Evolutionary conservation across 2,888 invertebrate genomes (phyloP), one percentile per base, ranked within the genome.

Genomic region (Idaea straminata): DNA sequence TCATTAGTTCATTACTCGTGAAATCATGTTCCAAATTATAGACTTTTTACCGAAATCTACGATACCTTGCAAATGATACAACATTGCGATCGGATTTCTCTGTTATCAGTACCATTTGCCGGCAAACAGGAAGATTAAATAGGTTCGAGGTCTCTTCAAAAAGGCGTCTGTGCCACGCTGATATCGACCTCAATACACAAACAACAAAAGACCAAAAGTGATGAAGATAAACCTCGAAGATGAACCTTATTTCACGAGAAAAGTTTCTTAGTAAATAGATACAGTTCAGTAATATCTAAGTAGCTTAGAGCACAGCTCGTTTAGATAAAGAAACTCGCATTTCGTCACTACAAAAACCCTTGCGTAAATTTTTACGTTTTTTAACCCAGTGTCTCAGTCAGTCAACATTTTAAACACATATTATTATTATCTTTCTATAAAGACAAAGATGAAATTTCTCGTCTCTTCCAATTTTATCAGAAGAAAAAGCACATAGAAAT

Each of bases 151-250:
- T 47, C 13, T 47, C 47, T 47, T 47, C 47, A 47, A 47, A 47
- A 66, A 65, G 64, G 62, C 59, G 71, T 61, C 69, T 70, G 71
- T 61, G 70, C 64, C 61, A 60, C 63, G 64, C 66, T 61, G 73
- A 73, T 73, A 73, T 67, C 66, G 47, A 59, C 59, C 10, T 61
- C 65, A 66, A 69, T 67, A 68, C n/a, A 62, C 34, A 47, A 63
- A 34, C 70, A 63, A 72, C 66, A 72, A 71, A 66, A 61, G 63
- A 15, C 59, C 67, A 62, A 63, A 62, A 60, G 61, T 16, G 34
- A 47, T 47, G 57, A 62, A 47, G 47, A 47, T 47, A 47, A 47
- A 47, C 47, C 47, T 47, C n/a, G n/a, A n/a, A n/a, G n/a, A n/a
- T n/a, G n/a, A n/a, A 13, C 47, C 47, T 4, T 10, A 13, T 13